These are phyloP conservation scores for Calephelis nemesis DNA, from an alignment of 1,140 invertebrate genomes.

Conservation along the genomic window DNA sequence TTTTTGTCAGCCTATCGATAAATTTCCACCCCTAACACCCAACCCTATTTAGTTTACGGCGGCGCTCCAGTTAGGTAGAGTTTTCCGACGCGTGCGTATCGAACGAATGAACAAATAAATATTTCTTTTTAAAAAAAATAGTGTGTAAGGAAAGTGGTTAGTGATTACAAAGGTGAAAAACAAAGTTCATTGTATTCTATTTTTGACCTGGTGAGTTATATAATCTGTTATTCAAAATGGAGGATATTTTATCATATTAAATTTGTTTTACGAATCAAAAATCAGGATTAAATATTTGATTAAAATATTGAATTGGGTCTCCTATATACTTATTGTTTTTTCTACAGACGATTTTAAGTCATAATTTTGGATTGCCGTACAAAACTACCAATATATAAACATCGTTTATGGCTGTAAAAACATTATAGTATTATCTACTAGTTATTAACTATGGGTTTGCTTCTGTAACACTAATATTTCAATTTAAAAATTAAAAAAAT, in stretches of 20 bases:
- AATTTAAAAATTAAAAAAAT: too few species aligned
- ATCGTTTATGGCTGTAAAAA: too few species aligned
- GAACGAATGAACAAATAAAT: constrained; percentile 13
- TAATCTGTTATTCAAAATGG: constrained; percentile 14
- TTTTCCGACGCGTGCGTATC: constrained; percentile 20
- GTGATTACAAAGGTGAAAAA: neutral
- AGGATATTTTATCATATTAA: neutral
- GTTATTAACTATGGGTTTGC: too few species aligned
- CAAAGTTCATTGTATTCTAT: neutral
- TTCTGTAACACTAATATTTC: too few species aligned
- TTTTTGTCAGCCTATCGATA: constrained; percentile 2
- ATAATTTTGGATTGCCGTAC: too few species aligned
- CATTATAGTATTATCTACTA: too few species aligned
- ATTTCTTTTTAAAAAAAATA: constrained; percentile 10
- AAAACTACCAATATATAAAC: too few species aligned
- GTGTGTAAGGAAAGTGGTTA: constrained; percentile 3
- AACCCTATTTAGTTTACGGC: constrained; percentile 17
- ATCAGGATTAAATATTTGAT: too few species aligned
- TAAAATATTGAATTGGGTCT: too few species aligned
- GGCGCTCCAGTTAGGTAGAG: constrained; percentile 20
- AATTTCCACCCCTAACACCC: constrained; percentile 8
- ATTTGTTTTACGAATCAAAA: neutral
- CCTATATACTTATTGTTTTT: too few species aligned
- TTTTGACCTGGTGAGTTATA: constrained; percentile 2
- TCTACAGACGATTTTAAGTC: too few species aligned